Conservation (phyloP, 2,113 vertebrate species). For the Phrynocephalus versicolor region DNA sequence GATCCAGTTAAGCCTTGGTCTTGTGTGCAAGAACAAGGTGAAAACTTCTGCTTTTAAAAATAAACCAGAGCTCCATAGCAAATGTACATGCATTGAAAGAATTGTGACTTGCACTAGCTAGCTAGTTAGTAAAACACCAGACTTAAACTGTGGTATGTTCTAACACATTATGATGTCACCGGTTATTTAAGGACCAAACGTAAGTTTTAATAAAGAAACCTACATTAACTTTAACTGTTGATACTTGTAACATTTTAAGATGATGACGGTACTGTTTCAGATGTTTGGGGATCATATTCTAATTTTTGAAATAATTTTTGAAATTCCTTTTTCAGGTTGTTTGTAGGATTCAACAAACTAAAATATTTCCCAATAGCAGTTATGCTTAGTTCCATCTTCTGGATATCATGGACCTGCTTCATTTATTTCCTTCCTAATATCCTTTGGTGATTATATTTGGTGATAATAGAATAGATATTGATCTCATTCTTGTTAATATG, state of each 20-base stretch:
- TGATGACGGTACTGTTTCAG: background rate
- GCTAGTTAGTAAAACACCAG: background rate
- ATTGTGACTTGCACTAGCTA: background rate
- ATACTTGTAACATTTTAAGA: background rate
- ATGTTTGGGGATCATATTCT: background rate
- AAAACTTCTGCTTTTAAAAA: background rate
- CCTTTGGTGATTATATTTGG: slow-evolving; percentile 79
- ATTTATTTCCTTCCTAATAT: slow-evolving; percentile 93
- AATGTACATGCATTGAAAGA: background rate
- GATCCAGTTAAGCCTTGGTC: background rate
- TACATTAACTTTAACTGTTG: background rate
- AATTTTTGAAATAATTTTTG: background rate
- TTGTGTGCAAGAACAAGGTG: background rate
- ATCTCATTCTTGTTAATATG: background rate
- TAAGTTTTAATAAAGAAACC: background rate
- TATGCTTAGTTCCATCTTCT: slow-evolving; percentile 88
- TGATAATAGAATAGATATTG: background rate
- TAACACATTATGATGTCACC: background rate
- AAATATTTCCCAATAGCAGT: slow-evolving; percentile 79
- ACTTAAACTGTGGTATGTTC: background rate
- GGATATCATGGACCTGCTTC: slow-evolving; percentile 92
- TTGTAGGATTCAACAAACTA: slow-evolving; percentile 73
- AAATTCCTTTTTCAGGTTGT: slow-evolving; percentile 74
- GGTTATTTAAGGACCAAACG: background rate
- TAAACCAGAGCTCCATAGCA: background rate